phyloP scores from a whole-genome alignment of 2,888 invertebrate genomes.

The Lasiommata megera region DNA sequence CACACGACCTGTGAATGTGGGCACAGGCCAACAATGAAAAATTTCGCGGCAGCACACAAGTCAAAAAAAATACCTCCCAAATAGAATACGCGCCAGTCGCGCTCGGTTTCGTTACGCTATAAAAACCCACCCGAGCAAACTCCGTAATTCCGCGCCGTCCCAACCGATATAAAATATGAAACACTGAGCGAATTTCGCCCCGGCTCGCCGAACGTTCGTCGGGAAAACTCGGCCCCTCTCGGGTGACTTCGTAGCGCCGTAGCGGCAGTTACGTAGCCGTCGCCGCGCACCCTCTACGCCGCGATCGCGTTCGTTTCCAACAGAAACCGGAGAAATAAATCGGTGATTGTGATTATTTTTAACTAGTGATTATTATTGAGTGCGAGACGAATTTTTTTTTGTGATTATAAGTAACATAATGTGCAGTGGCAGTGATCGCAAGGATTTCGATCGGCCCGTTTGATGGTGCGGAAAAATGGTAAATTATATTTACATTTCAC shows the following conservation, averaged over 20 bases:
- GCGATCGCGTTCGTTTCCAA: slow-evolving; percentile 28
- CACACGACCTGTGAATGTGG: slow-evolving; percentile 60
- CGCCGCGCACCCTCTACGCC: slow-evolving; percentile 49
- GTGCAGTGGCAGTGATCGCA: slow-evolving; percentile 57
- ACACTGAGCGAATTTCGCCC: slow-evolving; percentile 72
- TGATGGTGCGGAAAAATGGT: slow-evolving; percentile 74
- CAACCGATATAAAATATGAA: slow-evolving; percentile 79
- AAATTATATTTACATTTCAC: slow-evolving; percentile 52
- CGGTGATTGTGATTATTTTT: slow-evolving; percentile 57
- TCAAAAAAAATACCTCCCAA: slow-evolving; percentile 65
- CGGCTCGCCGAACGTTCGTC: slow-evolving; percentile 48
- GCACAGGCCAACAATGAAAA: slow-evolving; percentile 66
- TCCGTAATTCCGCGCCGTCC: slow-evolving; percentile 73
- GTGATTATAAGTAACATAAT: slow-evolving; percentile 53
- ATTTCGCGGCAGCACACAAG: slow-evolving; percentile 53
- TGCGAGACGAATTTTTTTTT: slow-evolving; percentile 40
- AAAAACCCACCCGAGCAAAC: slow-evolving; percentile 77
- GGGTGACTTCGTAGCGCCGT: slow-evolving; percentile 59
- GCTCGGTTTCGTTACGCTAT: slow-evolving; percentile 60
- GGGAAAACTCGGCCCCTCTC: slow-evolving; percentile 50
- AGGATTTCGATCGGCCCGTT: slow-evolving; percentile 47
- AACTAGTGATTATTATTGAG: slow-evolving; percentile 44
- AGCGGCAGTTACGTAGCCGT: slow-evolving; percentile 70
- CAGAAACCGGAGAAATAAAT: slow-evolving; percentile 41
- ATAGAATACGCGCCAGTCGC: slow-evolving; percentile 62